These are phyloP conservation scores for Seriola aureovittata DNA, from an alignment of 2,113 vertebrate genomes.

Conservation along the genomic window DNA sequence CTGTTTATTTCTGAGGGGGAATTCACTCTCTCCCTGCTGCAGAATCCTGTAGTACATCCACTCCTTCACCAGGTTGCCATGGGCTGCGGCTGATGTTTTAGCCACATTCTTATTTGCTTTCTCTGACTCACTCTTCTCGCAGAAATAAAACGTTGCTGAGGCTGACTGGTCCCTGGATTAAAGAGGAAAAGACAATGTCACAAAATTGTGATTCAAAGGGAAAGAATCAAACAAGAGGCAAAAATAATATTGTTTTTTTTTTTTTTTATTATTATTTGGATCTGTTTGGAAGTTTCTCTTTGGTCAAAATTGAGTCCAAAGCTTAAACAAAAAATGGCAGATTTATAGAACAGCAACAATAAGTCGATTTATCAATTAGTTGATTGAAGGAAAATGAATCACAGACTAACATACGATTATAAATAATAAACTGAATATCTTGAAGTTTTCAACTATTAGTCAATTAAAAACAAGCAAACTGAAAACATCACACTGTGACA, in stretches of 20 bases:
- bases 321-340: too few species aligned
- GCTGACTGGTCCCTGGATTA: slow-evolving; percentile 91
- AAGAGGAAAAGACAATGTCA: background rate
- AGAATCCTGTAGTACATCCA: slow-evolving; percentile 91
- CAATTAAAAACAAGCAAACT: too few species aligned
- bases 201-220: background rate
- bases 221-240: background rate
- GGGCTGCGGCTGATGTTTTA: slow-evolving; percentile 20
- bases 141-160: slow-evolving; percentile 90
- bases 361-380: too few species aligned
- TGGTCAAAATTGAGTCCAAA: too few species aligned
- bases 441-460: too few species aligned
- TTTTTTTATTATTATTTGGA: background rate
- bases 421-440: background rate
- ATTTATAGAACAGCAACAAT: too few species aligned
- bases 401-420: too few species aligned
- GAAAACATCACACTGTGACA: background rate
- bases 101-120: slow-evolving; percentile 45
- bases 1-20: slow-evolving; percentile 88
- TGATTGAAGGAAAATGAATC: too few species aligned
- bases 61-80: slow-evolving; percentile 76
- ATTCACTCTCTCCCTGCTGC: slow-evolving; percentile 84
- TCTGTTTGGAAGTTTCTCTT: background rate
- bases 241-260: background rate
- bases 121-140: slow-evolving; percentile 74